phyloP scores from a whole-genome alignment of 1,140 invertebrate species.

The Drosophila rufa region DNA sequence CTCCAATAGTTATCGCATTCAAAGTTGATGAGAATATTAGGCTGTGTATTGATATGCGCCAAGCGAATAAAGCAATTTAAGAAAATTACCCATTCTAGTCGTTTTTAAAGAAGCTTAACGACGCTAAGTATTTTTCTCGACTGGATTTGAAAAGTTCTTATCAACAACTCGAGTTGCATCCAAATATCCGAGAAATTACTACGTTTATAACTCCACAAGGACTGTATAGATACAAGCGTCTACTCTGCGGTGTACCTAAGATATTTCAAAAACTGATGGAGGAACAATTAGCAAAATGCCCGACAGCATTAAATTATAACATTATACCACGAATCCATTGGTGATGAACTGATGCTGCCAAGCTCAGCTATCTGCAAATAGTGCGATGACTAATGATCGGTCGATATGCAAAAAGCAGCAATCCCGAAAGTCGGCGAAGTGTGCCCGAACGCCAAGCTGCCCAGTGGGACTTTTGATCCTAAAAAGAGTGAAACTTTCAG shows the following conservation, averaged over 20 bases:
- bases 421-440: too few species aligned
- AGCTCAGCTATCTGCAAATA: too few species aligned
- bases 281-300: not conserved
- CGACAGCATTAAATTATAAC: slow-evolving; percentile 15
- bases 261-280: too few species aligned
- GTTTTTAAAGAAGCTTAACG: slow-evolving; percentile 17
- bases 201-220: slow-evolving; percentile 13
- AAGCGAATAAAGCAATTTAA: slow-evolving; percentile 16
- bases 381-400: too few species aligned
- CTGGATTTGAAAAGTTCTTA: slow-evolving; percentile 19
- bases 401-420: too few species aligned
- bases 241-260: slow-evolving; percentile 21
- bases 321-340: too few species aligned
- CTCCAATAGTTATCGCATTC: slow-evolving; percentile 20
- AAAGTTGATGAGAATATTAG: slow-evolving; percentile 29
- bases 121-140: slow-evolving; percentile 12
- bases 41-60: slow-evolving; percentile 30
- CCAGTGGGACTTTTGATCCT: too few species aligned
- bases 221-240: slow-evolving; percentile 24
- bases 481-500: too few species aligned
- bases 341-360: too few species aligned
- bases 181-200: slow-evolving; percentile 21
- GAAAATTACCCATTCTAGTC: slow-evolving; percentile 12
- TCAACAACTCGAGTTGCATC: slow-evolving; percentile 17
- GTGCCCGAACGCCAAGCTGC: too few species aligned